These are phyloP conservation scores for Physeter macrocephalus DNA, from an alignment of 2,113 vertebrate genomes.

Conservation along the genomic window DNA sequence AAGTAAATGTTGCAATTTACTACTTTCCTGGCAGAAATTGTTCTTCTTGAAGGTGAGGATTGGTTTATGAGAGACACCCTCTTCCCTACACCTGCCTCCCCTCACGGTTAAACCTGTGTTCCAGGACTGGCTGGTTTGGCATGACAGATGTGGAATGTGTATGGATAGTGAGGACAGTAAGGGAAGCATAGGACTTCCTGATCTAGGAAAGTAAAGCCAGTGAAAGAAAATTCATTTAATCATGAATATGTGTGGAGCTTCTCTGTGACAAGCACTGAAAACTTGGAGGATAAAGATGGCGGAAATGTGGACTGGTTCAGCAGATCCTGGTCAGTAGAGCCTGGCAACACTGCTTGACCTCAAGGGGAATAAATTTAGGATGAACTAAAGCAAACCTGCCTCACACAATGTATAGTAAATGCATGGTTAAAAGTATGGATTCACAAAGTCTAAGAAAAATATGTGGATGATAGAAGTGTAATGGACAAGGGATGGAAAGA, in stretches of 20 bases:
- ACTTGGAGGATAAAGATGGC: neutral
- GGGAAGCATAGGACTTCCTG: neutral
- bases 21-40: neutral
- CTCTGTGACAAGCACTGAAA: neutral
- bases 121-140: neutral
- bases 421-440: neutral
- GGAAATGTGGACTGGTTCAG: neutral
- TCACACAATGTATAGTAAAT: neutral
- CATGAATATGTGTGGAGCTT: neutral
- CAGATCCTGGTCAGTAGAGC: neutral
- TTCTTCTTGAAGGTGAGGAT: neutral
- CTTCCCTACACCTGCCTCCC: too few relatives aligned
- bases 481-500: neutral
- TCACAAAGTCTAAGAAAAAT: neutral
- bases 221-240: slow-evolving; percentile 29
- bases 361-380: neutral
- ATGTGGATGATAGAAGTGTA: neutral
- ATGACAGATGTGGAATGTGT: neutral
- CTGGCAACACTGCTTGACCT: neutral
- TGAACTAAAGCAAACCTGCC: neutral
- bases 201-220: neutral
- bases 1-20: neutral
- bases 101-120: neutral
- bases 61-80: neutral
- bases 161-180: neutral